Percentiles rank a stretch among this genome's conserved stretches.
Evolutionary conservation across 2,888 invertebrate species (phyloP).

Genomic region (Folsomia candida): DNA sequence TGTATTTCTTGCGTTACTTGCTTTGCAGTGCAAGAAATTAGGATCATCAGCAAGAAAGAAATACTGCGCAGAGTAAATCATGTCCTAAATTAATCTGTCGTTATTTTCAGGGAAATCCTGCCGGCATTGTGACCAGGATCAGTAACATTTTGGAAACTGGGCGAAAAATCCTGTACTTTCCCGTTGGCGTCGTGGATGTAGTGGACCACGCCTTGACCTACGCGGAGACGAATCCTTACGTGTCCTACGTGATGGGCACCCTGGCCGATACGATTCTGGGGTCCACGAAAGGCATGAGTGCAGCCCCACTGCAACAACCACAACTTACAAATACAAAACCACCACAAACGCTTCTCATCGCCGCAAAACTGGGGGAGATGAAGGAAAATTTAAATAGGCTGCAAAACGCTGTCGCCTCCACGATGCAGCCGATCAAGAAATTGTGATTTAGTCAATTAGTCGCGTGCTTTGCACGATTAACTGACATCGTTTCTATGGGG

Average conservation of each 20-base stretch:
- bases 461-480: too few species aligned
- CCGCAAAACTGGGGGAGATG: too few species aligned
- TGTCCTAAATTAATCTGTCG: constrained; percentile 6
- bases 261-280: constrained; percentile 4
- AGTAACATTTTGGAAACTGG: constrained; percentile 26
- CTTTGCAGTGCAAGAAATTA: too few species aligned
- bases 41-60: too few species aligned
- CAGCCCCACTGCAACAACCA: background rate
- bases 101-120: background rate
- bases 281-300: background rate
- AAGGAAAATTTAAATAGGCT: too few species aligned
- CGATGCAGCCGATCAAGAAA: too few species aligned
- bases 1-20: too few species aligned
- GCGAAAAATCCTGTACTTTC: constrained; percentile 30
- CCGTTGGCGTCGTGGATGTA: constrained; percentile 12
- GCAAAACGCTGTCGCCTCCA: too few species aligned
- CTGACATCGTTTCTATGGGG: too few species aligned
- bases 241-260: background rate
- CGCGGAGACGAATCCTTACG: constrained; percentile 9
- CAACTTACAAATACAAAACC: background rate
- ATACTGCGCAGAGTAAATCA: too few species aligned
- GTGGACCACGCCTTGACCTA: constrained; percentile 6
- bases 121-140: background rate
- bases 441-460: too few species aligned
- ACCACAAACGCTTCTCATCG: background rate